phyloP scores from a whole-genome alignment of 30 jellyfish, hydroid and myxozoan species.

The Cassiopea andromeda region DNA sequence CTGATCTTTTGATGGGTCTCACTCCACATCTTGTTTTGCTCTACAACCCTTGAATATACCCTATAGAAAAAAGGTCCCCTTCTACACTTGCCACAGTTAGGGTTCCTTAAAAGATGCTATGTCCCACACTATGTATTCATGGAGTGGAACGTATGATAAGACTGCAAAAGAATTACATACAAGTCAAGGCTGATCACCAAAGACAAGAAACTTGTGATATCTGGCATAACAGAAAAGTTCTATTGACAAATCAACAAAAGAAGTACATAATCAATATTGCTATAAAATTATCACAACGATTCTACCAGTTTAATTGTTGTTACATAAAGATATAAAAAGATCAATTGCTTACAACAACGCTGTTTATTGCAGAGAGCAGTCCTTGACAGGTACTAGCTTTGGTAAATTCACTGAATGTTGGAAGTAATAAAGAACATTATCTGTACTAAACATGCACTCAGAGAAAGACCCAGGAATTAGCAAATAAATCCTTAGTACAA shows the following conservation, averaged over 20 bases:
- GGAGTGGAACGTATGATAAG: too few species aligned
- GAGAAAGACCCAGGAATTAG: background rate
- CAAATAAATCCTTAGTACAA: too few species aligned
- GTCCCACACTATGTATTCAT: too few species aligned
- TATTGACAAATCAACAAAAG: background rate
- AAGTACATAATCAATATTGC: background rate
- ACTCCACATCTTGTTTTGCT: too few species aligned
- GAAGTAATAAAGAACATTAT: background rate
- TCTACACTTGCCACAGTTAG: too few species aligned
- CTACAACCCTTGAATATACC: too few species aligned
- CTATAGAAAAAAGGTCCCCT: too few species aligned
- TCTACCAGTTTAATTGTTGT: background rate
- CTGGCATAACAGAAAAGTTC: background rate
- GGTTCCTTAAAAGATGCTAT: too few species aligned
- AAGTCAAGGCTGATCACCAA: too few species aligned
- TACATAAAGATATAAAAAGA: background rate
- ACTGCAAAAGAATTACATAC: too few species aligned
- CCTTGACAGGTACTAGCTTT: background rate
- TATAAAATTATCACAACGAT: slow-evolving; percentile 3
- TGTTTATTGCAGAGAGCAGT: background rate
- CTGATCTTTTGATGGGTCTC: too few species aligned
- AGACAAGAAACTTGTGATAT: background rate
- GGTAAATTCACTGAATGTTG: background rate
- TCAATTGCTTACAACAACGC: background rate
- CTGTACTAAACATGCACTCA: background rate